These are phyloP conservation scores for Micromesistius poutassou DNA, from an alignment of 2,797 vertebrate species.

Conservation along the genomic window DNA sequence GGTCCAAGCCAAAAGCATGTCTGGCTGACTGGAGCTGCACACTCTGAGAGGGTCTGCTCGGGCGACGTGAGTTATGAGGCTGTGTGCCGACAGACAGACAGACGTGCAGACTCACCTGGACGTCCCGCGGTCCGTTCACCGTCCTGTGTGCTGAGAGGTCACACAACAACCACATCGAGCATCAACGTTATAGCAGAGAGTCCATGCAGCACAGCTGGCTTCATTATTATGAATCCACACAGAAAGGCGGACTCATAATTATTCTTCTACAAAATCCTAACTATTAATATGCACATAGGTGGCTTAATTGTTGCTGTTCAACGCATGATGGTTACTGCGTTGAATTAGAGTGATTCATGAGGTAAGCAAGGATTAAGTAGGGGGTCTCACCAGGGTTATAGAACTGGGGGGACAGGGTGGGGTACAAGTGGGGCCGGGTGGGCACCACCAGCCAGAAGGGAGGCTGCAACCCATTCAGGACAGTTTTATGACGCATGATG, in stretches of 20 bases:
- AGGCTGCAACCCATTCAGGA: background rate
- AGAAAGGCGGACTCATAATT: background rate
- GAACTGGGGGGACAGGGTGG: conserved; percentile 46
- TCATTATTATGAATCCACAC: background rate
- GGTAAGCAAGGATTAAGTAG: background rate
- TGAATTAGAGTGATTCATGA: too few relatives aligned
- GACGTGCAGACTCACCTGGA: background rate
- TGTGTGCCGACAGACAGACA: background rate
- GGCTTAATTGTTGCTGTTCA: background rate
- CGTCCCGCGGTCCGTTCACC: background rate
- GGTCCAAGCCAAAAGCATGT: too few relatives aligned
- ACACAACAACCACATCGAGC: background rate
- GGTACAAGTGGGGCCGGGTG: conserved; percentile 37
- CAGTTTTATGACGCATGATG: background rate
- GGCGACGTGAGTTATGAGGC: too few relatives aligned
- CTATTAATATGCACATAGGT: background rate
- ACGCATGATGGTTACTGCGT: too few relatives aligned
- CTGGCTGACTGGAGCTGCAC: too few relatives aligned
- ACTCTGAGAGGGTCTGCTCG: too few relatives aligned
- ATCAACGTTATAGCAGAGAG: background rate
- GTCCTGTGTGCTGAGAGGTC: background rate
- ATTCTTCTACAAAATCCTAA: background rate
- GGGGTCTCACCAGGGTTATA: conserved; percentile 45
- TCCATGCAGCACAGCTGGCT: background rate
- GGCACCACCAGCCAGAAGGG: conserved; percentile 50